Base-by-base conservation (phyloP, 2,113 vertebrate species). In the Syrrhaptes paradoxus region DNA sequence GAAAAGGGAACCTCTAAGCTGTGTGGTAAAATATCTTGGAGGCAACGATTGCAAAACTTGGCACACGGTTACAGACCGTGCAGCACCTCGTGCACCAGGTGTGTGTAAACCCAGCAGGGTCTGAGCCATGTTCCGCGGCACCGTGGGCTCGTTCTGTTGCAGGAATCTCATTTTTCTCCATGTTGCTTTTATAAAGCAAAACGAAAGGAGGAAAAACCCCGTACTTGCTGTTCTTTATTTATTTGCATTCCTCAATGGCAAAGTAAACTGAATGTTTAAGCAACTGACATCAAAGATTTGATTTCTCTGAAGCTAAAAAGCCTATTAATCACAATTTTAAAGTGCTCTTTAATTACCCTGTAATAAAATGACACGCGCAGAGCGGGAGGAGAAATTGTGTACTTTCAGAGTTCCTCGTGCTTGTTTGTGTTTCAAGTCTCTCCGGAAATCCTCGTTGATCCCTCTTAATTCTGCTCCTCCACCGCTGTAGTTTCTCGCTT, bases 271-370 rank as follows among this genome's bases (percentile, higher is more conserved):
- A 86, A 93, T 89, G 88, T 94, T 96, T 96, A 95, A 96, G 84
- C 13, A 48, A 77, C 88, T 77, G 88, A 94, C 95, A 96, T 97
- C 96, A 97, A 97, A 97, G 95, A 76, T 86, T 63, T 46, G 85
- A 84, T 88, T 95, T 32, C 94, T 97, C 96, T 97, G 95, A 96
- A 96, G 95, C 93, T 92, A 94, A 97, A 96, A 95, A 96, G 95
- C 89, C 84, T 68, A 95, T 96, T 97, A 97, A 97, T 95, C 91
- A 84, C 79, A 19, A 90, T 96, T 95, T 97, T 76, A 71, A 90
- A 94, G 94, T 74, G 94, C 84, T 95, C 88, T 97, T 97, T 97
- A 97, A 97, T 97, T 97, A 91, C 82, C 87, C 81, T 71, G 72
- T 88, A 91, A 95, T 95, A 85, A 94, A 95, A 84, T 4, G 9